A percentile compares a stretch with the other conserved stretches of the same genome.
These are phyloP conservation scores for Falco biarmicus DNA, from an alignment of 2,797 vertebrate species.

Conservation along the genomic window DNA sequence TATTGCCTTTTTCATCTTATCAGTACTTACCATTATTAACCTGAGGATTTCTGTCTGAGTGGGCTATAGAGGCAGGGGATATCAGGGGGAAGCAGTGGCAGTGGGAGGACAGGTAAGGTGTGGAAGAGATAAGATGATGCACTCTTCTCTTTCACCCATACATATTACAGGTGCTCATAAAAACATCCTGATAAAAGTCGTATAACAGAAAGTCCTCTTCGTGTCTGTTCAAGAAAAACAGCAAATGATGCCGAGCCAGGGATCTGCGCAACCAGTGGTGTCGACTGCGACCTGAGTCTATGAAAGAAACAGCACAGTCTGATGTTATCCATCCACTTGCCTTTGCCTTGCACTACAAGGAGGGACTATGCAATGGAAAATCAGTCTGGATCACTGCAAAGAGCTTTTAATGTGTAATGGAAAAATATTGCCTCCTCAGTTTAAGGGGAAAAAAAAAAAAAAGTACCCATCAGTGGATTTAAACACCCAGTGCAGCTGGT, in stretches of 20 bases:
- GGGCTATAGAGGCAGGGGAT: neutral
- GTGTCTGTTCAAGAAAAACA: fast-evolving
- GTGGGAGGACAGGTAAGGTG: neutral
- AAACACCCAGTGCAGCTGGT: neutral
- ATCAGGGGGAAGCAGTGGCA: neutral
- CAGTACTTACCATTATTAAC: constrained; percentile 63
- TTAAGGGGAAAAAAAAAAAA: fast-evolving
- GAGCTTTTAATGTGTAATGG: neutral
- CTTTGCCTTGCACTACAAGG: neutral
- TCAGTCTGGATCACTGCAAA: neutral
- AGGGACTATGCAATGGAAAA: neutral
- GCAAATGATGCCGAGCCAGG: fast-evolving
- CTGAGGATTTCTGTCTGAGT: constrained; percentile 42
- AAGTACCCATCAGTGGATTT: neutral
- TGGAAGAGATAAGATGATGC: neutral
- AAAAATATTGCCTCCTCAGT: neutral
- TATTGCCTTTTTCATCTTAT: constrained; percentile 65
- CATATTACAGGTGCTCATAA: neutral
- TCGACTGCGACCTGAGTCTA: fast-evolving
- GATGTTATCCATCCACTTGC: neutral
- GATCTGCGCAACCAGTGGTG: fast-evolving
- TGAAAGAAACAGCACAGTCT: neutral
- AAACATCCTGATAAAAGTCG: neutral
- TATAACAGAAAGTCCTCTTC: neutral
- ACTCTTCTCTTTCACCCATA: neutral